Percentiles rank a stretch among this genome's conserved stretches.
Conservation (phyloP, 1,140 invertebrate genomes). For the Himalopsyche phryganea region DNA sequence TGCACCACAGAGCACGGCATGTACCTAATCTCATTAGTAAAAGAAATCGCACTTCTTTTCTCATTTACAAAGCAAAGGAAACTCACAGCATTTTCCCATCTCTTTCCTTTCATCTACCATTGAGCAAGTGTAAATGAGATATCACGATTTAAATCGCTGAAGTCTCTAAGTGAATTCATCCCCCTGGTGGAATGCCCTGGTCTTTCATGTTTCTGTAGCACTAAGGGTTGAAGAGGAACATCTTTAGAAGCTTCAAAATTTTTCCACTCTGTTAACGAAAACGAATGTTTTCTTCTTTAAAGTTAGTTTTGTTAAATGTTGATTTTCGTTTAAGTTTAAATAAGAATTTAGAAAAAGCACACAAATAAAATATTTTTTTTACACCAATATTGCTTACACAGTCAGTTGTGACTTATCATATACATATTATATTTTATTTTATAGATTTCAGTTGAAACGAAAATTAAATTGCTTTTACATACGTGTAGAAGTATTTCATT, state of each 20-base stretch:
- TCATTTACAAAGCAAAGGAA: neutral
- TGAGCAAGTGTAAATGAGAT: neutral
- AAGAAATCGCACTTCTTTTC: constrained; percentile 25
- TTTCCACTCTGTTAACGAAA: constrained; percentile 13
- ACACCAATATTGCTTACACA: no score
- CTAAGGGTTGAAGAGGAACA: constrained; percentile 24
- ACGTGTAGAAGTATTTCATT: no score
- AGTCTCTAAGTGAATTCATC: neutral
- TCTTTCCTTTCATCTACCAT: constrained; percentile 3
- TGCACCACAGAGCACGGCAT: neutral
- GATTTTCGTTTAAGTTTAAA: neutral
- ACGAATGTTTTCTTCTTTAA: constrained; percentile 12
- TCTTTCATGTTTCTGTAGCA: constrained; percentile 11
- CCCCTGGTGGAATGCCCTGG: neutral
- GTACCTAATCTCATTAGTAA: constrained; percentile 31
- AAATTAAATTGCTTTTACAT: no score
- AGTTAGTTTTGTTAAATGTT: neutral
- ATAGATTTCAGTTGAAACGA: no score
- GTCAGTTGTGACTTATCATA: no score
- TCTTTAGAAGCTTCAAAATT: constrained; percentile 3
- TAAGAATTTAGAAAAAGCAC: neutral
- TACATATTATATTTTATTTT: no score
- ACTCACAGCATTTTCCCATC: neutral
- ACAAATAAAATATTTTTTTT: neutral
- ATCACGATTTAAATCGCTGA: neutral